phyloP scores from a whole-genome alignment of 92 coral and sea anemone genomes.

The Bergia puertoricense region DNA sequence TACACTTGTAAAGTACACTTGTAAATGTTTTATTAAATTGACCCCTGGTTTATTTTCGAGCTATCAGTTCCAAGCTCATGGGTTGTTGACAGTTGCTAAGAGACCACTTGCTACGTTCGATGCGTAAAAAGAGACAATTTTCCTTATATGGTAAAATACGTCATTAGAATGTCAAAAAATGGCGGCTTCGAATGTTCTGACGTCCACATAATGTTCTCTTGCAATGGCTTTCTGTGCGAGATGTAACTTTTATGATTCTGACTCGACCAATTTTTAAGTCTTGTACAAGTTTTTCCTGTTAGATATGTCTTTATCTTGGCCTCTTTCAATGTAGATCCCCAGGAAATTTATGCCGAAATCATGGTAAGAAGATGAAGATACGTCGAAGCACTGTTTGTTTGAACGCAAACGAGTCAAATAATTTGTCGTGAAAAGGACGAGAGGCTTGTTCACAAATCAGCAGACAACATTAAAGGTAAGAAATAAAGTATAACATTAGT shows the following conservation, averaged over 20 bases:
- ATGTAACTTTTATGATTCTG: not conserved
- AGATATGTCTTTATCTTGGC: not conserved
- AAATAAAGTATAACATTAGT: not conserved
- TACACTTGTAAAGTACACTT: too few species aligned
- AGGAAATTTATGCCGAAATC: not conserved
- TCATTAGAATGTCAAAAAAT: slow-evolving; percentile 70
- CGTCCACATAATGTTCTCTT: not conserved
- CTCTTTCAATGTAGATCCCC: not conserved
- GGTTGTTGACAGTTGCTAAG: slow-evolving; percentile 45
- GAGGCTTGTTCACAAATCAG: not conserved
- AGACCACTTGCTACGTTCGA: slow-evolving; percentile 27
- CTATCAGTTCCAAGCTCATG: not conserved
- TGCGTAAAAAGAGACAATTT: not conserved
- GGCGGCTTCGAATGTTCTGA: slow-evolving; percentile 59
- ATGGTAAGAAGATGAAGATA: not conserved
- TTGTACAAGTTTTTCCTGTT: not conserved
- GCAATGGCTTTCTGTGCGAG: not conserved
- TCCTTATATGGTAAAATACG: slow-evolving; percentile 71
- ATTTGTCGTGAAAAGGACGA: not conserved
- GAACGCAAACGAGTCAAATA: not conserved
- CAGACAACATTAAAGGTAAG: not conserved
- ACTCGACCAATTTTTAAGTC: not conserved
- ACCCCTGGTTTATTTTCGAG: not conserved
- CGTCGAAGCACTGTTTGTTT: not conserved
- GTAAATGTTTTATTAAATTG: too few species aligned